Base-by-base conservation (phyloP, 2,797 vertebrate genomes). In the Anas flavirostris region DNA sequence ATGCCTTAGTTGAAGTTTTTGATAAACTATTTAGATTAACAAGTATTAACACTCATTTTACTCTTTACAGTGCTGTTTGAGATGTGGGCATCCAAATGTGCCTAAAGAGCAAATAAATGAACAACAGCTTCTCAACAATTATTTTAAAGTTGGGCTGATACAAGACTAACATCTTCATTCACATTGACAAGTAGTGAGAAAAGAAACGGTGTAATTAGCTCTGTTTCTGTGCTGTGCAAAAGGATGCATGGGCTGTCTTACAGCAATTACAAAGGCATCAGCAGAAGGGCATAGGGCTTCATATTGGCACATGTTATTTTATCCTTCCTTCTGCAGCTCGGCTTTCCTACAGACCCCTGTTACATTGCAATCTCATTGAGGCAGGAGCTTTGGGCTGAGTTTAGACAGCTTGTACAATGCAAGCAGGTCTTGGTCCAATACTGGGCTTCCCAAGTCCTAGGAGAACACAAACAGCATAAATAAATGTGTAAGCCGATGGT, bases 381-480 rank as follows among this genome's bases (percentile, higher is more conserved):
- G 4, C 6, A 43, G 21, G 58, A 80, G n/a, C 25, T 83, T 33
- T 60, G 53, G 7, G 41, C 13, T 5, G 7, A 1, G 2, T 56
- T 68, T 46, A 25, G 10, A 7, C 0, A n/a, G 22, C 7, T 37
- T 16, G 19, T n/a, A 18, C 0, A 2, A 12, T 12, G 16, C 18
- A 55, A 46, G 14, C 4, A 11, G 14, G 9, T 50, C 17, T 50
- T 69, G n/a, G 31, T 39, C 29, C 48, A 41, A 0, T 4, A n/a
- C 12, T 5, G 11, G 8, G 14, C 14, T 28, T 17, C 31, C 52
- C 23, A 15, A 13, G 1, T 58, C 10, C 29, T 33, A 22, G 7
- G 21, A 50, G 29, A 89, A 52, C 19, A 69, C 10, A 73, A 64
- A 53, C 5, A 58, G 28, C 52, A 1, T 15, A 43, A 76, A 46